Evolutionary conservation across 2,888 invertebrate species (phyloP), one percentile per base, ranked within the genome.

Genomic region (Nephrotoma appendiculata): DNA sequence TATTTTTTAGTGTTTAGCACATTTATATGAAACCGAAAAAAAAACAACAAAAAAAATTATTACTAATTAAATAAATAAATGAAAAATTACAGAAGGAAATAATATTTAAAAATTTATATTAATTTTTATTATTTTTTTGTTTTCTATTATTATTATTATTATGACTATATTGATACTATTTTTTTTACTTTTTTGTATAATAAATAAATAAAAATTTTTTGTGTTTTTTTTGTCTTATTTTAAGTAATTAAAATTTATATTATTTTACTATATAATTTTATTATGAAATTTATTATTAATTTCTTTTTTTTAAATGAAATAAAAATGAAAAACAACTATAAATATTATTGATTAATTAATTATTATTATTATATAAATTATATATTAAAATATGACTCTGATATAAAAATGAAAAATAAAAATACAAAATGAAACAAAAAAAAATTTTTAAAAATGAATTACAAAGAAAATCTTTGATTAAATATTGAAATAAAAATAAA

Each of bases 1-100:
- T 84, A 84, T 84, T 84, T 84, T 84, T 84, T 84, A 84, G 84
- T 84, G 84, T 84, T 84, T 84, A 84, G 84, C 84, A 84, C 84
- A 84, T 84, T 84, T 84, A 84, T 84, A 84, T 42, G 43, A 84
- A 84, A 84, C 41, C 41, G n/a, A 84, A 84, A 84, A 84, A 71
- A 1, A 31, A 31, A 31, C 1, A 1, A 31, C 1, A 31, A 31
- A 31, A 31, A 31, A 31, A 31, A 31, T 2, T 31, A 71, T 71
- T 71, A 71, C 31, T 31, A 71, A 71, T 4, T 71, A 71, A 71
- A 71, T 31, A 71, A 71, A 71, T 31, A 71, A 71, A 71, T 71
- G 31, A 71, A 71, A 71, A 71, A 71, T 71, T 71, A 71, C 71
- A 71, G 71, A 71, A 71, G 71, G 71, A 71, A 71, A 71, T 52